Percentiles rank a stretch among this genome's conserved stretches.
Conservation (phyloP, 2,113 vertebrate species). For the Turdus rufiventris region DNA sequence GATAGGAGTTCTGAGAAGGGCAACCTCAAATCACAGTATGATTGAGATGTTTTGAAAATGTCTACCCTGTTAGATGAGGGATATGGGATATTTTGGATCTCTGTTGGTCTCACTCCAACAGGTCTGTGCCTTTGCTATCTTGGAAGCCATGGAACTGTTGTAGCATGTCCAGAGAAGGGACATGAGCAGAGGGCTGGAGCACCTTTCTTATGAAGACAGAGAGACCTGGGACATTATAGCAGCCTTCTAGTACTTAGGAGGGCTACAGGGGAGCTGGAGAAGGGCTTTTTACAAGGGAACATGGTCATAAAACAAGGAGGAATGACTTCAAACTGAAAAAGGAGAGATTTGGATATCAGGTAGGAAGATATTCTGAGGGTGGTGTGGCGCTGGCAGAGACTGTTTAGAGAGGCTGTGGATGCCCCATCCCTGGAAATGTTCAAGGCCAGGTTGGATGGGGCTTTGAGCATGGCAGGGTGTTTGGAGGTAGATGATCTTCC, state of each 20-base stretch:
- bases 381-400: neutral
- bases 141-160: neutral
- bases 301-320: too few species aligned
- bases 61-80: neutral
- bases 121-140: neutral
- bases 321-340: neutral
- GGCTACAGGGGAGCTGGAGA: neutral
- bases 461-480: neutral
- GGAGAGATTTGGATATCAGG: neutral
- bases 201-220: neutral
- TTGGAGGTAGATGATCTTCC: neutral
- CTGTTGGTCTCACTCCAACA: neutral
- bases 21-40: neutral
- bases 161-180: neutral
- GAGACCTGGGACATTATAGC: neutral
- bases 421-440: neutral
- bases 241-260: neutral
- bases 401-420: neutral
- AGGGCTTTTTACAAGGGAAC: neutral
- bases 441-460: neutral
- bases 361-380: neutral
- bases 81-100: neutral
- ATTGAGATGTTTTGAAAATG: neutral
- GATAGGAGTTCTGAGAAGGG: neutral
- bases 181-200: neutral